Percentiles rank a stretch among this genome's conserved stretches.
phyloP scores from a whole-genome alignment of 2,888 invertebrate species.

The Slavum lentiscoides region DNA sequence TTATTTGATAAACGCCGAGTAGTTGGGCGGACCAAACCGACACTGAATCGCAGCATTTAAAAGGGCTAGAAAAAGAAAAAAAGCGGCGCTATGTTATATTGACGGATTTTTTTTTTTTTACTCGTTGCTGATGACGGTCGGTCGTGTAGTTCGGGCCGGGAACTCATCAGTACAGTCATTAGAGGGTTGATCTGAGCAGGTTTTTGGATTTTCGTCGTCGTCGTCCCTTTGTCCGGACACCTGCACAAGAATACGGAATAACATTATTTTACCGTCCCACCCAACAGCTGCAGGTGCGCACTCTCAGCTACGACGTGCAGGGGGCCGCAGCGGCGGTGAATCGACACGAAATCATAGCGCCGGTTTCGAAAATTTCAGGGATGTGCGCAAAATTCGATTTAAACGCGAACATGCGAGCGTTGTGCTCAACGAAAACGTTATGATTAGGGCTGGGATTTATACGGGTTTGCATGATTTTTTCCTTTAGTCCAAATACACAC shows the following conservation, averaged over 20 bases:
- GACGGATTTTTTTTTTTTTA: background rate
- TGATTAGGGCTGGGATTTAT: too few species aligned
- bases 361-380: background rate
- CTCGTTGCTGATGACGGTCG: conserved; percentile 8
- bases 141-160: conserved; percentile 13
- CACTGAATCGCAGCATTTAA: too few species aligned
- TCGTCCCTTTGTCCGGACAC: conserved; percentile 36
- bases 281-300: too few species aligned
- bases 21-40: too few species aligned
- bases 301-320: background rate
- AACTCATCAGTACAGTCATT: conserved; percentile 50
- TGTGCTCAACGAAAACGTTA: background rate
- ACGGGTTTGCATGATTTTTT: too few species aligned
- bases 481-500: too few species aligned
- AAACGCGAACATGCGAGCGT: too few species aligned
- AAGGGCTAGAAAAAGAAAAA: too few species aligned
- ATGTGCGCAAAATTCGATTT: too few species aligned
- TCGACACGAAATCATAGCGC: conserved; percentile 18
- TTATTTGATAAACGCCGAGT: too few species aligned
- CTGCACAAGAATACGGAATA: conserved; percentile 36
- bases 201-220: conserved; percentile 36
- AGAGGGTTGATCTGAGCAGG: conserved; percentile 48
- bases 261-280: background rate
- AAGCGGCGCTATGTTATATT: background rate
- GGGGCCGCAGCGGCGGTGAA: background rate